These are phyloP conservation scores for Tribolium madens DNA, from an alignment of 1,140 invertebrate species.

Conservation along the genomic window DNA sequence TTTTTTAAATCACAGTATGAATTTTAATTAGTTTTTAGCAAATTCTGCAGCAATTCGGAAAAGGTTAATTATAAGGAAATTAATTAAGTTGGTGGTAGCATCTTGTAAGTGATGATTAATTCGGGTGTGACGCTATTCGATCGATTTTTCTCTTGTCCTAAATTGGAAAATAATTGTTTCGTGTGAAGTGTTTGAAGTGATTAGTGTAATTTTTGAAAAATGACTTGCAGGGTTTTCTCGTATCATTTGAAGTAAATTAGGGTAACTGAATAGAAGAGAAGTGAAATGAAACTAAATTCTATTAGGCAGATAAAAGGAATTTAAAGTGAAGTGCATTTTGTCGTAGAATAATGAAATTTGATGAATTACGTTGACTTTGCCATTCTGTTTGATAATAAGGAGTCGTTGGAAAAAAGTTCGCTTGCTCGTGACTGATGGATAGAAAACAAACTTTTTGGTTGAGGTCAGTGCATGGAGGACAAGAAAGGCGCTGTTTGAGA, in stretches of 20 bases:
- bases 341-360: constrained; percentile 20
- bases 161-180: not conserved
- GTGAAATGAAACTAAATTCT: constrained; percentile 39
- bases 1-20: not conserved
- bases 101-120: constrained; percentile 8
- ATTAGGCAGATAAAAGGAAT: constrained; percentile 36
- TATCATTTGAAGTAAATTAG: constrained; percentile 21
- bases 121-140: not conserved
- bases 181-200: not conserved
- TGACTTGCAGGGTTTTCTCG: not conserved
- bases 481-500: constrained; percentile 24
- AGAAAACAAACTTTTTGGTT: constrained; percentile 34
- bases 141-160: not conserved
- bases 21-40: not conserved
- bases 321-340: constrained; percentile 23
- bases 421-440: constrained; percentile 28
- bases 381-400: constrained; percentile 30
- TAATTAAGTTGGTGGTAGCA: constrained; percentile 10
- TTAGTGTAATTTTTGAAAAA: not conserved
- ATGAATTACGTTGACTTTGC: constrained; percentile 31
- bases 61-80: constrained; percentile 13
- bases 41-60: not conserved
- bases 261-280: constrained; percentile 28
- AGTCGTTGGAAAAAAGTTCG: constrained; percentile 13
- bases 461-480: constrained; percentile 27